Conservation (phyloP, 2,888 invertebrate genomes). For the Rotaria sp. region DNA sequence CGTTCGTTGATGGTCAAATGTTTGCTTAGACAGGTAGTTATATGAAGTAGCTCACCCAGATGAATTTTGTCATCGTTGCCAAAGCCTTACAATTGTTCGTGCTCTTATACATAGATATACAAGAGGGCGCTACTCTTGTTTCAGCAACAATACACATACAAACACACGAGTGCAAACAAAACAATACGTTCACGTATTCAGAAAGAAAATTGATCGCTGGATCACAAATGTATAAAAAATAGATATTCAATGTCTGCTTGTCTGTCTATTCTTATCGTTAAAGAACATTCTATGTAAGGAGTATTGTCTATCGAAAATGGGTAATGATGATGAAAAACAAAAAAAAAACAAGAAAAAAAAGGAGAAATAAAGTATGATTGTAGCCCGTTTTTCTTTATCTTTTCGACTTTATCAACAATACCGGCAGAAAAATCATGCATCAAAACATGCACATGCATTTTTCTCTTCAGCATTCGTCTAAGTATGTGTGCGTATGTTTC, state of each 20-base stretch:
- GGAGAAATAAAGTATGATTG: neutral
- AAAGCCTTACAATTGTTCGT: constrained; percentile 19
- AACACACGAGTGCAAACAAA: neutral
- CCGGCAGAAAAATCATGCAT: neutral
- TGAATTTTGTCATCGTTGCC: constrained; percentile 18
- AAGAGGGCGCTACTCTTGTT: neutral
- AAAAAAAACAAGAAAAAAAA: neutral
- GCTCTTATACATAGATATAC: neutral
- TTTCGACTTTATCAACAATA: neutral
- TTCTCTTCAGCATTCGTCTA: neutral
- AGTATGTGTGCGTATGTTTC: neutral
- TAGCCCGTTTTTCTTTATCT: neutral
- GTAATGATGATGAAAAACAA: neutral
- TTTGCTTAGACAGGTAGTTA: constrained; percentile 25
- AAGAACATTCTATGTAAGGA: neutral
- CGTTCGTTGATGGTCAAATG: constrained; percentile 29
- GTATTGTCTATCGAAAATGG: too few relatives aligned
- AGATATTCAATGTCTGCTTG: neutral
- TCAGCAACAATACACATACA: neutral
- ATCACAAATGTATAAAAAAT: neutral
- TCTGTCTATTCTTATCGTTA: neutral
- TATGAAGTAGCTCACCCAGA: neutral
- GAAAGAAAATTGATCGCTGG: neutral
- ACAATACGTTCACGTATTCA: neutral
- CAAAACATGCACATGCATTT: neutral